Evolutionary conservation across 2,888 invertebrate species (phyloP).

Genomic region (Ophonus ardosiacus): DNA sequence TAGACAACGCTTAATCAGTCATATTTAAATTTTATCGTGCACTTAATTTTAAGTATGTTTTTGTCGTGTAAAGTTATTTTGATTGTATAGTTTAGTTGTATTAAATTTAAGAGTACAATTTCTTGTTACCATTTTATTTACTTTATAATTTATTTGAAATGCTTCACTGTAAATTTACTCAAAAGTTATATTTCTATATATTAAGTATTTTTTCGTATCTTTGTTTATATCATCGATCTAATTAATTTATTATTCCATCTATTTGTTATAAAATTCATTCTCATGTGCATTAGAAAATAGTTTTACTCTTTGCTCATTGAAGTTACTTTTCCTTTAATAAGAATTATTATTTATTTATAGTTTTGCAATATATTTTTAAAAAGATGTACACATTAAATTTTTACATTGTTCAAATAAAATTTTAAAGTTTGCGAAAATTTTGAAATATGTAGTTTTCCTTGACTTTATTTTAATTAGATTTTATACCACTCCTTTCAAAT

Average conservation of each 20-base stretch:
- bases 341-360: conserved; percentile 21
- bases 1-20: conserved; percentile 38
- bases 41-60: conserved; percentile 3
- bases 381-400: conserved; percentile 12
- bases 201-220: conserved; percentile 23
- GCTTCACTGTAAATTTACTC: background rate
- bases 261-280: background rate
- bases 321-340: conserved; percentile 22
- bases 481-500: background rate
- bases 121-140: conserved; percentile 51
- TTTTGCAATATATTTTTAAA: conserved; percentile 16
- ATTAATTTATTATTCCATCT: conserved; percentile 24
- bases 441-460: conserved; percentile 7
- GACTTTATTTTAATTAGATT: background rate
- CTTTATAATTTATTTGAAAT: conserved; percentile 25
- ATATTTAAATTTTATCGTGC: conserved; percentile 13
- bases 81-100: conserved; percentile 28
- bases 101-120: conserved; percentile 49
- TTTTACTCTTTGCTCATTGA: conserved; percentile 25
- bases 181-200: conserved; percentile 4
- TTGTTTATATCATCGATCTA: conserved; percentile 17
- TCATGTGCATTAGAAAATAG: conserved; percentile 4
- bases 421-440: background rate
- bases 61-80: conserved; percentile 21
- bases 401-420: conserved; percentile 11